phyloP scores from a whole-genome alignment of 30 jellyfish, hydroid and myxozoan genomes.

The Catostylus mosaicus region DNA sequence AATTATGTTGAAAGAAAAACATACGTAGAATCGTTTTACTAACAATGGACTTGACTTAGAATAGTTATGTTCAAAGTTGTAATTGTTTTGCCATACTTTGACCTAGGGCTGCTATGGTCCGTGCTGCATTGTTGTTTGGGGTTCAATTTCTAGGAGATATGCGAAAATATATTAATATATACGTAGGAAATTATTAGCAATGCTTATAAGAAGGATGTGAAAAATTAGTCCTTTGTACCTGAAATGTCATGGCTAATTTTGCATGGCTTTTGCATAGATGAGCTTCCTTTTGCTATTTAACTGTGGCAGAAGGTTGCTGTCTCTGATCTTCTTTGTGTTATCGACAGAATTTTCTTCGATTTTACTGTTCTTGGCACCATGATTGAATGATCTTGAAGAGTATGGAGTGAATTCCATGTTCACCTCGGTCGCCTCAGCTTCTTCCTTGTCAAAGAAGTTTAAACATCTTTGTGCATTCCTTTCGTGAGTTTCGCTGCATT shows the following conservation, averaged over 20 bases:
- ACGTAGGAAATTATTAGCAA: too few species aligned
- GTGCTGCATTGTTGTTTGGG: too few species aligned
- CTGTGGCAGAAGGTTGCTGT: constrained; percentile 27
- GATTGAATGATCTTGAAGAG: background rate
- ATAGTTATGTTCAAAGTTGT: too few species aligned
- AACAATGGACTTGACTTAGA: too few species aligned
- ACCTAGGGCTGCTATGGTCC: too few species aligned
- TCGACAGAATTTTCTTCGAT: background rate
- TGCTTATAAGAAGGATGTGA: too few species aligned
- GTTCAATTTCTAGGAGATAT: too few species aligned
- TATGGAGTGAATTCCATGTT: constrained; percentile 43
- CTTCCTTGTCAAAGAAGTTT: constrained; percentile 18
- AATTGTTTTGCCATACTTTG: too few species aligned
- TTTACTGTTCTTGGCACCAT: constrained; percentile 9
- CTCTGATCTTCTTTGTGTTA: constrained; percentile 1
- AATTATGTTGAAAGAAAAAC: too few species aligned
- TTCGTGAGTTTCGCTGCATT: constrained; percentile 26
- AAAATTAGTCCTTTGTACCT: background rate
- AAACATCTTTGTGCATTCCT: constrained; percentile 47
- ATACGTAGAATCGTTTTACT: too few species aligned
- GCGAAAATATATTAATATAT: too few species aligned
- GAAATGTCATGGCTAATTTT: background rate
- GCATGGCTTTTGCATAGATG: constrained; percentile 16
- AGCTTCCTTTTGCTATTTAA: constrained; percentile 45
- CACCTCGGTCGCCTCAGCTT: background rate